Evolutionary conservation across 2,888 invertebrate genomes (phyloP), one percentile per base, ranked within the genome.

Genomic region (Pteria penguin): DNA sequence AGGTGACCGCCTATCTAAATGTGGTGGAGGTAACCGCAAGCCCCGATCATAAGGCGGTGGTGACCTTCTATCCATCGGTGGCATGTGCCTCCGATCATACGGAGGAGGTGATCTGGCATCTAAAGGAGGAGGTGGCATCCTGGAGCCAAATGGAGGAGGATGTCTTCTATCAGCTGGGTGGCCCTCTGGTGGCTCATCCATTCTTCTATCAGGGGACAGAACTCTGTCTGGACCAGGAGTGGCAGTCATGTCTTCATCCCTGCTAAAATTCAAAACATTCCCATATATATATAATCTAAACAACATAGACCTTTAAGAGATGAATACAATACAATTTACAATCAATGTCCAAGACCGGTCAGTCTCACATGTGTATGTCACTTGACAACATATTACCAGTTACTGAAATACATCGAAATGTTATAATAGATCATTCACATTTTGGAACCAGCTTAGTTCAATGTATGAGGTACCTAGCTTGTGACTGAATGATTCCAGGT

Each of bases 21-120:
- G 79, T 32, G 81, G 83, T 32, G 84, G 84, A 55, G 85, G 81
- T 52, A 62, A 33, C 80, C 82, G 61, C 76, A 75, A 27, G 22
- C 76, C 78, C 58, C 84, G 74, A 29, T 86, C 86, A 82, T 84
- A 83, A 18, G 82, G 79, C 36, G 84, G 84, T 52, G 87, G 86
- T 61, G 86, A 86, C 79, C 84, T 85, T 75, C 84, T 78, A 61
- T 85, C 86, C 33, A 76, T 61, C 33, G 73, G 76, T 27, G 61
- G 75, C 36, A 61, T 81, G 8, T 81, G 83, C 61, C 84, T 58
- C 22, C 81, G 77, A 63, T 78, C 84, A 77, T 77, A 84, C 29
- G 83, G 83, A 14, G 87, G 80, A 2, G 83, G 84, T n/a, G 77
- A 78, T 26, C 86, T 78, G n/a, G 66, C 26, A 52, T 75, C 75